A percentile compares a stretch with the other conserved stretches of the same genome.
phyloP scores from a whole-genome alignment of 1,140 invertebrate species.

The Colletes gigas region DNA sequence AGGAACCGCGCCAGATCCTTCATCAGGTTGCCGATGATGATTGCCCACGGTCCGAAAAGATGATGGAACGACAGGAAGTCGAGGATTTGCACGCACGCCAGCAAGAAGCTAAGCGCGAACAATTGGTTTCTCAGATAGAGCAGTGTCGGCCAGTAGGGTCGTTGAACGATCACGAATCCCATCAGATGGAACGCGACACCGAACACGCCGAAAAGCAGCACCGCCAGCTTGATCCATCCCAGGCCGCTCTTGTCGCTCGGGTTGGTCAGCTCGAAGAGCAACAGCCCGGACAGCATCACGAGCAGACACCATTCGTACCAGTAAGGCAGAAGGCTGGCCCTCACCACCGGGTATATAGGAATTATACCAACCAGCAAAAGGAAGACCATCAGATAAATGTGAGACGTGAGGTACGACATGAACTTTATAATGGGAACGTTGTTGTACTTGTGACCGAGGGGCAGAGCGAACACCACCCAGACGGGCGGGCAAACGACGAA shows the following conservation, averaged over 20 bases:
- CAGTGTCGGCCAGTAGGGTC: conserved; percentile 89
- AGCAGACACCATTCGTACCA: conserved; percentile 98
- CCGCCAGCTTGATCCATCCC: conserved; percentile 95
- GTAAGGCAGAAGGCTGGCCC: conserved; percentile 87
- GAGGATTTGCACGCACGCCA: conserved; percentile 98
- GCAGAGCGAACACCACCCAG: conserved; percentile 98
- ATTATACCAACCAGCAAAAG: conserved; percentile 95
- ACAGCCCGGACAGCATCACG: conserved; percentile 96
- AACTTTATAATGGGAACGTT: conserved; percentile 99
- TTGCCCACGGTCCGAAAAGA: conserved; percentile 98
- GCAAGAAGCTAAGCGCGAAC: conserved; percentile 95
- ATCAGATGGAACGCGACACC: conserved; percentile 95
- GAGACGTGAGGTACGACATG: conserved; percentile 99
- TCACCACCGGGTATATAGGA: conserved; percentile 91
- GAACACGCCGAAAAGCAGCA: conserved; percentile 95
- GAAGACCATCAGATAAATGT: conserved; percentile 97
- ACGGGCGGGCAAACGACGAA: conserved; percentile 97
- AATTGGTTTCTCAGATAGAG: conserved; percentile 98
- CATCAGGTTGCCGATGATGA: conserved; percentile 94
- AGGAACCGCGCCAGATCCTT: conserved; percentile 97
- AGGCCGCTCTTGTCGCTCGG: conserved; percentile 97
- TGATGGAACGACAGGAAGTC: conserved; percentile 99
- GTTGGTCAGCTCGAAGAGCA: conserved; percentile 98
- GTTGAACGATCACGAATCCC: conserved; percentile 86
- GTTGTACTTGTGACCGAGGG: conserved; percentile 96